Evolutionary conservation across 2,888 invertebrate species (phyloP).

Genomic region (Acrocyrtus sp.): DNA sequence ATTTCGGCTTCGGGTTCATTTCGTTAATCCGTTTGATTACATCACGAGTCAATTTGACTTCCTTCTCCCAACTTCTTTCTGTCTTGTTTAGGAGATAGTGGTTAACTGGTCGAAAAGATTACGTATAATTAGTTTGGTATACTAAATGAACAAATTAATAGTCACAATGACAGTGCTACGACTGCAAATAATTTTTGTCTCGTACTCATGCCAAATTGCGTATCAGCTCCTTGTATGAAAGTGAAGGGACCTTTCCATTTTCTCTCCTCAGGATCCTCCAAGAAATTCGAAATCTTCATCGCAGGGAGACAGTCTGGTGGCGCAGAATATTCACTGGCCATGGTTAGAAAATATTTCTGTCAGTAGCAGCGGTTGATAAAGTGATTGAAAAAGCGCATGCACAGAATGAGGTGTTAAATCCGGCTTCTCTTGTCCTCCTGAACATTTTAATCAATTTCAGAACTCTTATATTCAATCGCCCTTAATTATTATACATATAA

Average conservation of each 20-base stretch:
- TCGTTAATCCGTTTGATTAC: conserved; percentile 67
- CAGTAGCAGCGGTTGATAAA: too few species aligned
- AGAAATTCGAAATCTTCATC: conserved; percentile 30
- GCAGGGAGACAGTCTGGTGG: conserved; percentile 12
- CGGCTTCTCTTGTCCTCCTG: too few species aligned
- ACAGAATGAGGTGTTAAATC: too few species aligned
- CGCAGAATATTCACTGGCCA: neutral
- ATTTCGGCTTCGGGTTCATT: conserved; percentile 67
- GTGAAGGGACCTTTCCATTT: conserved; percentile 39
- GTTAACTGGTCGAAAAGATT: conserved; percentile 61
- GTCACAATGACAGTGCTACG: neutral
- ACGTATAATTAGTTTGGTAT: too few species aligned
- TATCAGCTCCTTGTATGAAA: conserved; percentile 42
- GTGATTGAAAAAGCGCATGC: too few species aligned
- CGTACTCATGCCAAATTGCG: conserved; percentile 51
- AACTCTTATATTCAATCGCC: too few species aligned
- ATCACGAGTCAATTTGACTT: conserved; percentile 66
- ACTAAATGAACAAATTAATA: neutral
- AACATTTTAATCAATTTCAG: too few species aligned
- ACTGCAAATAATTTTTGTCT: neutral
- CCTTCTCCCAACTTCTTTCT: conserved; percentile 67
- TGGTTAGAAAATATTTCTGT: neutral
- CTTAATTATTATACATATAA: too few species aligned
- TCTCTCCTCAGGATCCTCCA: conserved; percentile 16
- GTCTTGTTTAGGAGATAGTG: conserved; percentile 64